Conservation (phyloP, 2,113 vertebrate species). For the Hemibagrus wyckioides region DNA sequence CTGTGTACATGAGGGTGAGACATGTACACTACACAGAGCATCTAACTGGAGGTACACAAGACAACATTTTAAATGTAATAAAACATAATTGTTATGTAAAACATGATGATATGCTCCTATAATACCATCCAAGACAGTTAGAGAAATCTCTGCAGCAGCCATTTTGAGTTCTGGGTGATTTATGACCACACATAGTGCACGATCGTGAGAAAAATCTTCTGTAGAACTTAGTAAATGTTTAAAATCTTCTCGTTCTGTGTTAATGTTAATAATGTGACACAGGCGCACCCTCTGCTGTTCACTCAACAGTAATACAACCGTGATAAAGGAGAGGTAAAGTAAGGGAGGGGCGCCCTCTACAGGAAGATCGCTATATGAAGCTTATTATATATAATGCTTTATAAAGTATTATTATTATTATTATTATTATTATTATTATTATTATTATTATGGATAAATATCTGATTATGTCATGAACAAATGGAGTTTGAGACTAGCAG, state of each 20-base stretch:
- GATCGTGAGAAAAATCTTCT: not conserved
- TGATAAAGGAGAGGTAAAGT: not conserved
- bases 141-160: not conserved
- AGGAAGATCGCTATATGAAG: not conserved
- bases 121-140: no score
- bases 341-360: not conserved
- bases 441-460: no score
- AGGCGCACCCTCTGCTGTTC: constrained; percentile 1
- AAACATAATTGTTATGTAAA: not conserved
- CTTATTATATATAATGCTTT: no score
- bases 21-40: no score
- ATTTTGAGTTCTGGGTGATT: not conserved
- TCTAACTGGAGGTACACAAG: not conserved
- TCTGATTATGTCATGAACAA: no score
- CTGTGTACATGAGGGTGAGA: no score
- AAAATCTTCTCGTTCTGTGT: not conserved
- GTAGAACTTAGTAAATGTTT: no score
- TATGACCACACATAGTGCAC: not conserved
- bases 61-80: not conserved
- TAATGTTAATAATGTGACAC: no score
- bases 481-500: no score
- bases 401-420: no score
- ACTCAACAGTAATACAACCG: not conserved
- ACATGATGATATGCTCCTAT: not conserved
- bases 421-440: no score